Percentiles rank a stretch among this genome's conserved stretches.
phyloP scores from a whole-genome alignment of 2,888 invertebrate species.

The Heliconius ismenius region DNA sequence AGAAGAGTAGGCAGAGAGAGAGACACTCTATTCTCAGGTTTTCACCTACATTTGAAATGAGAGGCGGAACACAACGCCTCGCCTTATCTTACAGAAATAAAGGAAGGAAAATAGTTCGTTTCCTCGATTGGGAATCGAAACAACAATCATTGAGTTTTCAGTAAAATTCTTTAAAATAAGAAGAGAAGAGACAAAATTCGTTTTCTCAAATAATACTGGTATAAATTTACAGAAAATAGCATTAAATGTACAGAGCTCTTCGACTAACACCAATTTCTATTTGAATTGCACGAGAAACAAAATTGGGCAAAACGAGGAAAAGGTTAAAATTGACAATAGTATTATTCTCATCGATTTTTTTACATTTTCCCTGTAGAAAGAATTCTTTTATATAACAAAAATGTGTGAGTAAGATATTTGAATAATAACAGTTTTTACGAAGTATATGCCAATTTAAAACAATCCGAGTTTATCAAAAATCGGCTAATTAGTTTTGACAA shows the following conservation, averaged over 20 bases:
- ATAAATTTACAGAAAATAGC: conserved; percentile 2
- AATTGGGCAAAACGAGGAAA: conserved; percentile 10
- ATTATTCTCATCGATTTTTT: background rate
- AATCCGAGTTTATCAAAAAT: too few relatives aligned
- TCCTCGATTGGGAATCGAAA: background rate
- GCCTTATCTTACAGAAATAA: background rate
- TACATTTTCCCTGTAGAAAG: too few relatives aligned
- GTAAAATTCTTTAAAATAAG: background rate
- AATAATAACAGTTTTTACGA: too few relatives aligned
- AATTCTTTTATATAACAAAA: too few relatives aligned
- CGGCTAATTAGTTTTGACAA: too few relatives aligned
- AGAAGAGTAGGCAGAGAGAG: too few relatives aligned
- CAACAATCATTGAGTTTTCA: background rate
- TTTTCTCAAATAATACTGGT: too few relatives aligned
- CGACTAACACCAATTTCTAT: background rate
- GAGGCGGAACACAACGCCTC: background rate
- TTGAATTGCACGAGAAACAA: conserved; percentile 7
- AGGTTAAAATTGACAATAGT: background rate
- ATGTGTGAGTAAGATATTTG: too few relatives aligned
- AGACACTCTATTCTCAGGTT: background rate
- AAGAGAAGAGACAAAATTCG: background rate
- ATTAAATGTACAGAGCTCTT: background rate
- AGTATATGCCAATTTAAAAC: too few relatives aligned
- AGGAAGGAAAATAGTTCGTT: background rate
- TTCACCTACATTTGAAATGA: background rate